A percentile compares a stretch with the other conserved stretches of the same genome.
phyloP scores from a whole-genome alignment of 1,140 invertebrate species.

The Lanistes nyassanus region DNA sequence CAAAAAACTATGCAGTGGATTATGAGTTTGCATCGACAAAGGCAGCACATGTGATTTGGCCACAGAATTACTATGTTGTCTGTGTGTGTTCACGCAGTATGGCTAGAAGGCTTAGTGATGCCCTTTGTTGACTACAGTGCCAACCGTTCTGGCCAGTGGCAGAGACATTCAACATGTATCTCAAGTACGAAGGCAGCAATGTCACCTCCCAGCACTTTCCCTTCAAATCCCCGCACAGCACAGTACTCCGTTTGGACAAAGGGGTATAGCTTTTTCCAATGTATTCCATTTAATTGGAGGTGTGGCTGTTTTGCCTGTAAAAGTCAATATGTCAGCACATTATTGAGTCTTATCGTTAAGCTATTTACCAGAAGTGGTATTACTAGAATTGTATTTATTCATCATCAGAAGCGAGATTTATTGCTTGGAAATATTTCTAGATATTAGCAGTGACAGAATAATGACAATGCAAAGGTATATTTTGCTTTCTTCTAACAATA shows the following conservation, averaged over 20 bases:
- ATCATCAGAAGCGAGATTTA: too few species aligned
- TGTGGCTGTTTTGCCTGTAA: background rate
- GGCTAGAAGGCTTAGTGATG: background rate
- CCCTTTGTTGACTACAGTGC: conserved; percentile 66
- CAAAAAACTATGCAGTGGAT: too few species aligned
- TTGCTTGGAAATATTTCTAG: too few species aligned
- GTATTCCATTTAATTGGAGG: background rate
- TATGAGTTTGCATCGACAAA: too few species aligned
- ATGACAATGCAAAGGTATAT: too few species aligned
- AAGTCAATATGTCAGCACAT: background rate
- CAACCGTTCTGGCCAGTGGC: conserved; percentile 84
- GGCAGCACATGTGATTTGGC: too few species aligned
- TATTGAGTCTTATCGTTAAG: background rate
- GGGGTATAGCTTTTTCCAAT: conserved; percentile 72
- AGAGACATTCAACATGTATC: conserved; percentile 81
- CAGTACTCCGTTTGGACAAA: conserved; percentile 84
- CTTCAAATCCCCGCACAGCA: conserved; percentile 76
- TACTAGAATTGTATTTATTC: too few species aligned
- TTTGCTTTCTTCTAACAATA: too few species aligned
- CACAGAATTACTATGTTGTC: too few species aligned
- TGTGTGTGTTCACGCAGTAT: conserved; percentile 5
- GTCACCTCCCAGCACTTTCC: conserved; percentile 82
- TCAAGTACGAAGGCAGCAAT: conserved; percentile 81
- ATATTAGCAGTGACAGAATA: too few species aligned
- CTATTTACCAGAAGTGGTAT: too few species aligned